A percentile compares a stretch with the other conserved stretches of the same genome.
These are phyloP conservation scores for Calliopsis andreniformis DNA, from an alignment of 1,140 invertebrate genomes.

Conservation along the genomic window DNA sequence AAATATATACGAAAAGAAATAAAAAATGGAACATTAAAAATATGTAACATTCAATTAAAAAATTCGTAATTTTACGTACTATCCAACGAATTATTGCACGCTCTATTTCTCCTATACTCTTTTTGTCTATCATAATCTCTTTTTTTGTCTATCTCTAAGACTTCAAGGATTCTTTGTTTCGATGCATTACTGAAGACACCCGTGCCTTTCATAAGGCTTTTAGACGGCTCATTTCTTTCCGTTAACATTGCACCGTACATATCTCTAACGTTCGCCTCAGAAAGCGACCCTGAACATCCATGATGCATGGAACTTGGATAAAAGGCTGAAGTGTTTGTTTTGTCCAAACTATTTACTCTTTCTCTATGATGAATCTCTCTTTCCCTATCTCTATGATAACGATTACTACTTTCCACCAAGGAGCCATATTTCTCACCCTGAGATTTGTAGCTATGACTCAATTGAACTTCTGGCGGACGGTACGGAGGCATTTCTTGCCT, in stretches of 20 bases:
- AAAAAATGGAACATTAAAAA: not conserved
- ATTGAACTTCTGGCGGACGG: constrained; percentile 73
- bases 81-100: constrained; percentile 77
- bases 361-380: constrained; percentile 74
- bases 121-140: constrained; percentile 72
- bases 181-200: constrained; percentile 65
- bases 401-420: constrained; percentile 73
- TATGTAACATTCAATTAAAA: not conserved
- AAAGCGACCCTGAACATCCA: constrained; percentile 75
- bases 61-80: constrained; percentile 66
- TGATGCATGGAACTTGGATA: constrained; percentile 74
- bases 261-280: constrained; percentile 77
- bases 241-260: constrained; percentile 74
- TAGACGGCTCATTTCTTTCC: constrained; percentile 71
- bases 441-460: constrained; percentile 72
- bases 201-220: constrained; percentile 65
- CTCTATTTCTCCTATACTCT: constrained; percentile 71
- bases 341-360: constrained; percentile 79
- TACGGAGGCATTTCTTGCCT: constrained; percentile 76
- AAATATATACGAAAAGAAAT: constrained; percentile 14
- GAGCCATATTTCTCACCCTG: constrained; percentile 77
- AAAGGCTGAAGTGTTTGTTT: constrained; percentile 71
- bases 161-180: constrained; percentile 81
- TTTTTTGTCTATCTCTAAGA: constrained; percentile 68
- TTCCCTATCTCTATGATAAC: constrained; percentile 74